phyloP scores from a whole-genome alignment of 2,113 vertebrate species.

The Panthera leo region DNA sequence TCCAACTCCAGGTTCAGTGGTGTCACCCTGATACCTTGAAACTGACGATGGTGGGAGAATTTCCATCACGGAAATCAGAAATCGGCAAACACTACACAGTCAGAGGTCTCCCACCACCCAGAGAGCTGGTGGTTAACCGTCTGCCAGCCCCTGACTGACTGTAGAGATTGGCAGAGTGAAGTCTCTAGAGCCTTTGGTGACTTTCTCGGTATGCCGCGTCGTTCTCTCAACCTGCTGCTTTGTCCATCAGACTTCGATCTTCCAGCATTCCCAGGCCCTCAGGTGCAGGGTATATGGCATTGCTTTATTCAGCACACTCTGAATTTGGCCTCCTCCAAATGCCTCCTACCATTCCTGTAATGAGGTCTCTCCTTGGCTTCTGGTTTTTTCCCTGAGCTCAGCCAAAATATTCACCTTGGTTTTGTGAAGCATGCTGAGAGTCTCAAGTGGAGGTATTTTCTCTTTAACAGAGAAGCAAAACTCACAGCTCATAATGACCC shows the following conservation, averaged over 20 bases:
- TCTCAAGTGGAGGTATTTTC: slow-evolving; percentile 13
- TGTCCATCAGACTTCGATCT: not conserved
- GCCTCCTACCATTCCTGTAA: not conserved
- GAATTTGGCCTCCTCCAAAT: not conserved
- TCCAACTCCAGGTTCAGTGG: not conserved
- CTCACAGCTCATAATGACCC: slow-evolving; percentile 41
- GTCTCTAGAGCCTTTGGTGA: not conserved
- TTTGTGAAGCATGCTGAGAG: slow-evolving; percentile 2
- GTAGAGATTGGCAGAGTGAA: not conserved
- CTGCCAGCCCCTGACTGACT: not conserved
- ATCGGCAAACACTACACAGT: not conserved
- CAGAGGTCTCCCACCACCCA: accelerated
- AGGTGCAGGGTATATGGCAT: not conserved
- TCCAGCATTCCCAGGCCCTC: not conserved
- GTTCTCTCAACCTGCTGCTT: not conserved
- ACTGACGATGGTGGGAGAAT: not conserved
- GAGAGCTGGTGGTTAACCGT: not conserved
- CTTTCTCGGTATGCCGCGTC: not conserved
- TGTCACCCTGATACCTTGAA: not conserved
- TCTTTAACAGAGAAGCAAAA: slow-evolving; percentile 34
- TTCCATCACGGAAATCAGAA: not conserved
- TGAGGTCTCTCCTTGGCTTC: not conserved
- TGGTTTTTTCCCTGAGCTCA: not conserved
- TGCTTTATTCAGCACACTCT: not conserved
- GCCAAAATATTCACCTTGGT: not conserved